Conservation (phyloP, 1,140 invertebrate species). For the Maconellicoccus hirsutus region DNA sequence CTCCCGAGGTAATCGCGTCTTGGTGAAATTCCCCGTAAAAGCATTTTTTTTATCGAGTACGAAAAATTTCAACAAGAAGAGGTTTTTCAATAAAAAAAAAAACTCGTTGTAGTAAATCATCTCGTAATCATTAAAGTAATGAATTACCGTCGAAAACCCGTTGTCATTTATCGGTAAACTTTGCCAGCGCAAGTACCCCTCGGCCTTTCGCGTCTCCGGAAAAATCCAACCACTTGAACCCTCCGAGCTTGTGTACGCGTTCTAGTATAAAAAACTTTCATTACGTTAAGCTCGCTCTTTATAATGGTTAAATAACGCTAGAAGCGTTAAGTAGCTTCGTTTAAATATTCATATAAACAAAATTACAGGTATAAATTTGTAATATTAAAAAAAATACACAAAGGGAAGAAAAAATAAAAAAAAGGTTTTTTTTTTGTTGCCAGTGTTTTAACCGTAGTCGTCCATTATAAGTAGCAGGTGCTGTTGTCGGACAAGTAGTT, state of each 20-base stretch:
- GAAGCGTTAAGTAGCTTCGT: slow-evolving; percentile 15
- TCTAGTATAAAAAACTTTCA: slow-evolving; percentile 10
- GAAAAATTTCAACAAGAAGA: too few relatives aligned
- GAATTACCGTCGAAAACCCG: too few relatives aligned
- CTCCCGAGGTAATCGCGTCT: too few relatives aligned
- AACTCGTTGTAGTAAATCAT: too few relatives aligned
- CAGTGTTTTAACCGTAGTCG: slow-evolving; percentile 19
- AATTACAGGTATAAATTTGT: slow-evolving; percentile 12
- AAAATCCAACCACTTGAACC: background rate
- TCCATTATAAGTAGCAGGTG: slow-evolving; percentile 20
- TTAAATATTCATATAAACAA: slow-evolving; percentile 22
- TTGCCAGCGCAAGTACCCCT: too few relatives aligned
- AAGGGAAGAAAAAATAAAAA: background rate
- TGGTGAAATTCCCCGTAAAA: too few relatives aligned
- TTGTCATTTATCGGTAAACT: too few relatives aligned
- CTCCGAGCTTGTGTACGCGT: background rate
- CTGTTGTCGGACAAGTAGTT: slow-evolving; percentile 18
- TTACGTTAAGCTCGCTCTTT: background rate
- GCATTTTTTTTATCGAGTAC: too few relatives aligned
- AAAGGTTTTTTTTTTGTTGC: background rate
- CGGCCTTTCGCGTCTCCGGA: too few relatives aligned
- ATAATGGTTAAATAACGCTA: slow-evolving; percentile 12
- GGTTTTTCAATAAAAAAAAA: too few relatives aligned
- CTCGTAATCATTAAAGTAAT: too few relatives aligned
- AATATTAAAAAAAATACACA: slow-evolving; percentile 18